Percentiles rank a stretch among this genome's conserved stretches.
These are phyloP conservation scores for Phengaris arion DNA, from an alignment of 2,888 invertebrate genomes.

Conservation along the genomic window DNA sequence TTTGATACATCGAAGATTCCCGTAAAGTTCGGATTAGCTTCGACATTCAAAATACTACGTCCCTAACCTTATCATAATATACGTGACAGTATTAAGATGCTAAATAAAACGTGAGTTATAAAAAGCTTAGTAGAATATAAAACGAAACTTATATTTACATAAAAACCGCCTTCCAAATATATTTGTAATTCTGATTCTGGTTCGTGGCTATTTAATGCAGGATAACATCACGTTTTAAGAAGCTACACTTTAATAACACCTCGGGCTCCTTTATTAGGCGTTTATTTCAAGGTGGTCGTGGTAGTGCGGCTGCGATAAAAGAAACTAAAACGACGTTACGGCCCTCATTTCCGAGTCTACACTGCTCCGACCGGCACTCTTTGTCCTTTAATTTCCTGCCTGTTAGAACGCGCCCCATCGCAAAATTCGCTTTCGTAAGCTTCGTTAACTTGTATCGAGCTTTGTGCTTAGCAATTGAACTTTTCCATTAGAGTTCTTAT, in stretches of 20 bases:
- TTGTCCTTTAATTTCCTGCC: slow-evolving; percentile 79
- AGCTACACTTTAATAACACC: slow-evolving; percentile 32
- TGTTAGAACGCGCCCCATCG: slow-evolving; percentile 67
- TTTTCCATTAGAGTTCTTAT: slow-evolving; percentile 74
- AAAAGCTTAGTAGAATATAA: slow-evolving; percentile 47
- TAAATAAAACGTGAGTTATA: slow-evolving; percentile 22
- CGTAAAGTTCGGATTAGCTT: slow-evolving; percentile 70
- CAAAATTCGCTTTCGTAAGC: slow-evolving; percentile 75
- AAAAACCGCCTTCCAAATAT: slow-evolving; percentile 10
- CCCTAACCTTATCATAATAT: slow-evolving; percentile 49
- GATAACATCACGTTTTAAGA: slow-evolving; percentile 27
- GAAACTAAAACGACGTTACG: slow-evolving; percentile 56
- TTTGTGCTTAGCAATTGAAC: slow-evolving; percentile 77
- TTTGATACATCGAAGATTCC: slow-evolving; percentile 67
- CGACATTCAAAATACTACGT: slow-evolving; percentile 59
- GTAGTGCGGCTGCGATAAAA: slow-evolving; percentile 54
- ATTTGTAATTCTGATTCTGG: slow-evolving; percentile 23
- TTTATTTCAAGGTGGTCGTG: slow-evolving; percentile 49
- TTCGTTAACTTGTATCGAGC: slow-evolving; percentile 75
- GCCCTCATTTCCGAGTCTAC: slow-evolving; percentile 72
- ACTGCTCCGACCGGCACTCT: slow-evolving; percentile 70
- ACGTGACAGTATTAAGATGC: slow-evolving; percentile 38
- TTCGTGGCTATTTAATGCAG: slow-evolving; percentile 31
- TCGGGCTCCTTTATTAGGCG: slow-evolving; percentile 30
- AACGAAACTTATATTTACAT: slow-evolving; percentile 25